phyloP scores from a whole-genome alignment of 2,888 invertebrate genomes.

The Cryptus viduatorius region DNA sequence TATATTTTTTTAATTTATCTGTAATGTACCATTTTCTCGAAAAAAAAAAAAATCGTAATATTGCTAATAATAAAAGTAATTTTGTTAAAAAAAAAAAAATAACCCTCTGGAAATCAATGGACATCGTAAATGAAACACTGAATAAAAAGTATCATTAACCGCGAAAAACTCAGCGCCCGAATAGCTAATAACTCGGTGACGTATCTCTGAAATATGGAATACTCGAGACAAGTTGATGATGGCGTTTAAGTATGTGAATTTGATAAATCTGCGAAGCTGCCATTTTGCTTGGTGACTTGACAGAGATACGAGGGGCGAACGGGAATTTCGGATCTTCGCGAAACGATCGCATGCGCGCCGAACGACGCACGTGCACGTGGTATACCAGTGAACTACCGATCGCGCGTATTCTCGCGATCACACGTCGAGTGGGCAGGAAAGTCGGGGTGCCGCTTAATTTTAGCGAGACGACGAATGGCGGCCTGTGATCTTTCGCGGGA shows the following conservation, averaged over 20 bases:
- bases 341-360: slow-evolving; percentile 3
- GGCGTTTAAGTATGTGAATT: slow-evolving; percentile 13
- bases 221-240: not conserved
- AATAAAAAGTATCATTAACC: not conserved
- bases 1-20: too few species aligned
- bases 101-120: too few species aligned
- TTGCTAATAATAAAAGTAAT: too few species aligned
- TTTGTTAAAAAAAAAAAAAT: too few species aligned
- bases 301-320: slow-evolving; percentile 1
- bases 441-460: slow-evolving; percentile 78
- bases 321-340: slow-evolving; percentile 1
- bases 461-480: slow-evolving; percentile 80
- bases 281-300: slow-evolving; percentile 15
- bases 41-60: too few species aligned
- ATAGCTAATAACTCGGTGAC: not conserved
- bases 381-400: not conserved
- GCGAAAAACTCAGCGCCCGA: not conserved
- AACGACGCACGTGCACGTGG: slow-evolving; percentile 21
- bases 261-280: slow-evolving; percentile 16
- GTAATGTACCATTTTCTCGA: too few species aligned
- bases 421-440: slow-evolving; percentile 67
- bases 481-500: slow-evolving; percentile 78
- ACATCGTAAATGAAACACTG: not conserved
- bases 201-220: not conserved
- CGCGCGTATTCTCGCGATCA: not conserved